Conservation (phyloP, 2,888 invertebrate species). For the Monoplex corrugatus region DNA sequence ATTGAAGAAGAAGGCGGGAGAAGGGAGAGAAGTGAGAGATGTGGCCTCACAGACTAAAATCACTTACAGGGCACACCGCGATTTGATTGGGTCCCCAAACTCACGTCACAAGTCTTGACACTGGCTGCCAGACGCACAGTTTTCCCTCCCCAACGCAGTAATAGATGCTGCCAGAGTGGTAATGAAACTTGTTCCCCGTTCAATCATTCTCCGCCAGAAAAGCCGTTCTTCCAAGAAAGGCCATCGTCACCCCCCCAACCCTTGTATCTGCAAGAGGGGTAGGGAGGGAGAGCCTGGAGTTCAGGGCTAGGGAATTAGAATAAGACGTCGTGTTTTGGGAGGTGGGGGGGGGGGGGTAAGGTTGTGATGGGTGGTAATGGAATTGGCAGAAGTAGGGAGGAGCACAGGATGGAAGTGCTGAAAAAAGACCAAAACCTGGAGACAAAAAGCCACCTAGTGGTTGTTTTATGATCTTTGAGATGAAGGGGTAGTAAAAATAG, state of each 20-base stretch:
- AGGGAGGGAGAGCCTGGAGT: too few relatives aligned
- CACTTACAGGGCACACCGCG: constrained; percentile 21
- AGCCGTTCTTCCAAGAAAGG: constrained; percentile 28
- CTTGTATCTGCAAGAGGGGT: constrained; percentile 19
- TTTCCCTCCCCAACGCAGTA: constrained; percentile 19
- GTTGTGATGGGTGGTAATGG: too few relatives aligned
- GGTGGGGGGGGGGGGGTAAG: too few relatives aligned
- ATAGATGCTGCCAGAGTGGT: constrained; percentile 36
- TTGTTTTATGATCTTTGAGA: too few relatives aligned
- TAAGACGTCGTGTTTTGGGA: too few relatives aligned
- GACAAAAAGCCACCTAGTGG: too few relatives aligned
- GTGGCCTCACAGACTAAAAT: constrained; percentile 18
- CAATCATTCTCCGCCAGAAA: constrained; percentile 35
- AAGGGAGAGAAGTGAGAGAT: background rate
- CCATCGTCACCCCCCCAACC: constrained; percentile 9
- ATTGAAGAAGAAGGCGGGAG: background rate
- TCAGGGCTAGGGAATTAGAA: too few relatives aligned
- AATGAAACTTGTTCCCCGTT: constrained; percentile 41
- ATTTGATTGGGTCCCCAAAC: constrained; percentile 36
- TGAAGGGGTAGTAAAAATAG: too few relatives aligned
- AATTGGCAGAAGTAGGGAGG: too few relatives aligned
- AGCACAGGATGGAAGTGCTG: too few relatives aligned
- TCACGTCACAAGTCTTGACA: constrained; percentile 35
- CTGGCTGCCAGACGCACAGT: constrained; percentile 28
- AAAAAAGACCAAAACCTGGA: too few relatives aligned